A percentile compares a stretch with the other conserved stretches of the same genome.
These are phyloP conservation scores for Sebastes cheni DNA, from an alignment of 2,797 vertebrate species.

Conservation along the genomic window DNA sequence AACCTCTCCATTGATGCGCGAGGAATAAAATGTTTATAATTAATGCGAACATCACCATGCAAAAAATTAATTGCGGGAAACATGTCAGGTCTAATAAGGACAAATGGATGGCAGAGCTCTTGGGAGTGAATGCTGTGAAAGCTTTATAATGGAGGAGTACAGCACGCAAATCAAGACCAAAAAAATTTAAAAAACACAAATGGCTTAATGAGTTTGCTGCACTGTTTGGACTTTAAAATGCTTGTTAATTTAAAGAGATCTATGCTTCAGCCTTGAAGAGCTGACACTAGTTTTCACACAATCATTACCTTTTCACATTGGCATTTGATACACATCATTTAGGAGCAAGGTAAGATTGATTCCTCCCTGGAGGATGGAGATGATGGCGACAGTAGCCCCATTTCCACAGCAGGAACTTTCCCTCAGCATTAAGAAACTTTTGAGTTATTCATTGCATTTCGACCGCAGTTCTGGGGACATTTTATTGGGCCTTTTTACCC, in stretches of 20 bases:
- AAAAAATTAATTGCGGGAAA: constrained; percentile 32
- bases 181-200: not conserved
- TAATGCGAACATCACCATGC: constrained; percentile 34
- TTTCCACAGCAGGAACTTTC: too few relatives aligned
- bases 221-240: constrained; percentile 34
- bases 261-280: not conserved
- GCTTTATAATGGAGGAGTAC: not conserved
- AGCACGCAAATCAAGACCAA: not conserved
- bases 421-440: too few relatives aligned
- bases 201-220: constrained; percentile 30
- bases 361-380: not conserved
- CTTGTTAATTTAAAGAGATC: constrained; percentile 22
- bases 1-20: constrained; percentile 21
- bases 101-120: constrained; percentile 16
- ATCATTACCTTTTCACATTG: not conserved
- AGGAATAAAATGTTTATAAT: constrained; percentile 36
- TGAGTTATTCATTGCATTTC: too few relatives aligned
- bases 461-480: too few relatives aligned
- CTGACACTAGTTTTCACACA: not conserved
- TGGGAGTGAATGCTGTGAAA: constrained; percentile 13
- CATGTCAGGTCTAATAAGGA: constrained; percentile 33
- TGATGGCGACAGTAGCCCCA: not conserved
- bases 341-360: not conserved
- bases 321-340: not conserved
- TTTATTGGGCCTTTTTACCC: too few relatives aligned